phyloP scores from a whole-genome alignment of 2,797 vertebrate genomes.

The Chrosomus eos region DNA sequence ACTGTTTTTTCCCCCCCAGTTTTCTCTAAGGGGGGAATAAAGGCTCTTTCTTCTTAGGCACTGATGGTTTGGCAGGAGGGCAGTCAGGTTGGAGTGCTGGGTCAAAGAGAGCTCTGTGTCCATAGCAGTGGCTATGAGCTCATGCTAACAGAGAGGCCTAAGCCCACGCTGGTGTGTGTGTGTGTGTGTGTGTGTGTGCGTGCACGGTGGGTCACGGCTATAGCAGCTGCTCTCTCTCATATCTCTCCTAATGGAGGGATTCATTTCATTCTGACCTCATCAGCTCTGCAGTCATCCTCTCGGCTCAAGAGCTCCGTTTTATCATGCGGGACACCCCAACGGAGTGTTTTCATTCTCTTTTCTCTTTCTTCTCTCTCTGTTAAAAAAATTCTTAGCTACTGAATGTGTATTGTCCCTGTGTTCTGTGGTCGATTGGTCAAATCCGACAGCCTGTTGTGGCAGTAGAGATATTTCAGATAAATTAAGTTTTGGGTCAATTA shows the following conservation, averaged over 20 bases:
- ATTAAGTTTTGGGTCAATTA: background rate
- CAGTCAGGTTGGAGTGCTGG: slow-evolving; percentile 44
- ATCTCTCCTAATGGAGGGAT: slow-evolving; percentile 77
- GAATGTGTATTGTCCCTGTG: slow-evolving; percentile 3
- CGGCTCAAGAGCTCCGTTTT: slow-evolving; percentile 39
- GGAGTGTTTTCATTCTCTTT: background rate
- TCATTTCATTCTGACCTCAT: slow-evolving; percentile 81
- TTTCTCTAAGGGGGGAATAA: slow-evolving; percentile 47
- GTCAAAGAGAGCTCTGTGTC: slow-evolving; percentile 50
- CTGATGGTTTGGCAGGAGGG: slow-evolving; percentile 35
- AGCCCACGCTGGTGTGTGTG: slow-evolving; percentile 1
- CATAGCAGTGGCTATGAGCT: slow-evolving; percentile 28
- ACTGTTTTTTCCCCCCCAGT: slow-evolving; percentile 42
- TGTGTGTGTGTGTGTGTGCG: slow-evolving; percentile 63
- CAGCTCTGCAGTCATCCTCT: slow-evolving; percentile 68
- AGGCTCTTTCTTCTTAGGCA: slow-evolving; percentile 53
- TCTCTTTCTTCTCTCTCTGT: slow-evolving; percentile 19
- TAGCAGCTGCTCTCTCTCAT: slow-evolving; percentile 79
- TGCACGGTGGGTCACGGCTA: slow-evolving; percentile 62
- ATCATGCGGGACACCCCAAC: background rate
- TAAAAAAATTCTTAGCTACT: slow-evolving; percentile 13
- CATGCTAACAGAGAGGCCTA: slow-evolving; percentile 17
- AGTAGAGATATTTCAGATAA: background rate
- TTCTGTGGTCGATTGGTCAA: background rate
- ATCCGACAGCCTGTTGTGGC: background rate